phyloP scores from a whole-genome alignment of 2,113 vertebrate genomes.

The Tenrec ecaudatus region DNA sequence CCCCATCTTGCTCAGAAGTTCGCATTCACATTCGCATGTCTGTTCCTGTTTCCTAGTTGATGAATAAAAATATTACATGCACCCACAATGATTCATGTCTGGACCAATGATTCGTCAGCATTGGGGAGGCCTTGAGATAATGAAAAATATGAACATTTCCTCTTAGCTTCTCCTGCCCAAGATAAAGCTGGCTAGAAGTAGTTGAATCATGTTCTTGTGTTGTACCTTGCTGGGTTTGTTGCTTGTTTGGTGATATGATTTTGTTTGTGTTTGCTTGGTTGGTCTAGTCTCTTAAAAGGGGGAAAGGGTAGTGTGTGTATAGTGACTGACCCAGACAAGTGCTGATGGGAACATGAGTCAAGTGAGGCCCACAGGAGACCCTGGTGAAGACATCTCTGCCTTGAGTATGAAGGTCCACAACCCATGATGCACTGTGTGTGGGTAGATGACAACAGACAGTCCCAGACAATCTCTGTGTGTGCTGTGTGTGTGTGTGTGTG shows the following conservation, averaged over 20 bases:
- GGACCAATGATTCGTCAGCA: conserved; percentile 35
- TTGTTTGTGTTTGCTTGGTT: not conserved
- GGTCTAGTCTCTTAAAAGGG: not conserved
- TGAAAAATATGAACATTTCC: conserved; percentile 36
- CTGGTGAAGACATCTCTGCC: not conserved
- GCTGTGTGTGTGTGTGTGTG: no score
- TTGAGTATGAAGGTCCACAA: not conserved
- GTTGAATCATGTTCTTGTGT: not conserved
- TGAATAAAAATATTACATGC: conserved; percentile 4
- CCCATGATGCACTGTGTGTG: fast-evolving
- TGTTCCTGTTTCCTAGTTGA: conserved; percentile 8
- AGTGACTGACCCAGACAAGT: not conserved
- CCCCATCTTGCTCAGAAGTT: not conserved
- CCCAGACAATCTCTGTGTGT: not conserved
- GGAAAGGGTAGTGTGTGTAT: not conserved
- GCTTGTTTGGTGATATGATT: not conserved
- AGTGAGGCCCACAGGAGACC: not conserved
- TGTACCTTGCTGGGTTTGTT: not conserved
- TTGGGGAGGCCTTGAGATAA: not conserved
- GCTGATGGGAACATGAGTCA: not conserved
- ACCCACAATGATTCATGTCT: not conserved
- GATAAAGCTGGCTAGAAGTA: not conserved
- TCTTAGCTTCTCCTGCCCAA: not conserved
- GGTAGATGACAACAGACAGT: not conserved
- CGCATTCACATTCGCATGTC: not conserved